Evolutionary conservation across 1,140 invertebrate species (phyloP), one percentile per base, ranked within the genome.

Genomic region (Sitodiplosis mosellana): DNA sequence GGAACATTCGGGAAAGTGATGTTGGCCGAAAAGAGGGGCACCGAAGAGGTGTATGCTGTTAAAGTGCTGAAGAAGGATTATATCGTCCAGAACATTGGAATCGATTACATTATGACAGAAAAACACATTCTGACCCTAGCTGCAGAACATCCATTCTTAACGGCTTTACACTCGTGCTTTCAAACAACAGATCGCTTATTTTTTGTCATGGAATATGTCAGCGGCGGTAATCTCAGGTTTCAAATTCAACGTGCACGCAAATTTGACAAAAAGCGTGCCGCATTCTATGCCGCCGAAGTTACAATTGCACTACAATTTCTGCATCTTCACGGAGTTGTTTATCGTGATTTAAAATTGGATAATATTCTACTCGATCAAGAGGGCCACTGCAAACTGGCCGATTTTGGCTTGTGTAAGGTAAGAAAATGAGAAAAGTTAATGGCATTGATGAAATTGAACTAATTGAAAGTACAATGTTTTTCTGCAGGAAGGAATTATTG

Each of bases 141-240:
- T 19, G 92, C 93, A 42, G 88, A 86, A 55, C 95, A 99, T 75
- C 95, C 95, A 20, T 99, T 99, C 68, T 77, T 99, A 33, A 97
- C 93, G 51, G 92, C 92, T 49, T 76, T 99, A 53, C 90, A 96
- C 74, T 95, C 86, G 56, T 95, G 89, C 70, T 99, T 98, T 72
- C 95, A 99, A 69, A 99, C 95, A 42, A 59, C 48, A 75, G 87
- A 91, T 66, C 78, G 91, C 19, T 71, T 99, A 47, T 99, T 98
- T 70, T 98, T 99, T 69, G 93, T 99, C 46, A 64, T 64, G 62
- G 62, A 64, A 69, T 99, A 98, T 66, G 91, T 99, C 6, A 96
- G 96, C 67, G 96, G 96, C 57, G 96, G 96, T 59, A 96, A 99
- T 74, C 73, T 99, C 49, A 99, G 99, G 95, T 99, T 99, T 72